Evolutionary conservation across 2,797 vertebrate species (phyloP), one percentile per base, ranked within the genome.

Genomic region (Delichon dasypus): DNA sequence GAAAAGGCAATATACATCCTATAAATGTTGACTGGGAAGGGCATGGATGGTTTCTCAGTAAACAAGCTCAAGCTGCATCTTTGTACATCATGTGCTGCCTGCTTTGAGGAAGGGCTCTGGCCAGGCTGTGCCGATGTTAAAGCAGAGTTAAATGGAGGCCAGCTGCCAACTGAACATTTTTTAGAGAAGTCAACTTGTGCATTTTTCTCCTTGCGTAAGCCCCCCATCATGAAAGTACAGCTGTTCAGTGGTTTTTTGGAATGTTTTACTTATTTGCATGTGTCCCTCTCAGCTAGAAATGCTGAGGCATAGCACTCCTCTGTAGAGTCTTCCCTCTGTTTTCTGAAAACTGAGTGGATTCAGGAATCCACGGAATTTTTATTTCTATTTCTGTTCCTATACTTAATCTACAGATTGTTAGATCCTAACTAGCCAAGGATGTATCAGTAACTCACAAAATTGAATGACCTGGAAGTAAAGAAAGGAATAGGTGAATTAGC

Each of bases 161-260:
- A 86, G 66, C n/a, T 85, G 85, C 85, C 94, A 95, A 76, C 1
- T 61, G 48, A 85, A 77, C 71, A 66, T 89, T 89, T 88, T 91
- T 89, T 64, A 86, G 38, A n/a, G 10, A 89, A 92, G 58, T 64
- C 73, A 92, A 47, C 29, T 66, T 40, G 36, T 65, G 36, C 64
- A 65, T 96, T 95, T 91, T 91, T 91, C 60, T 93, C 83, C 74
- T 88, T 90, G 89, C 2, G 1, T 88, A 93, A 94, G 60, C 23
- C 42, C 85, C 76, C 74, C 74, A 82, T 21, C 48, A 94, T 58
- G 86, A 57, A 87, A 91, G 74, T 76, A 94, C 94, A 96, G 94
- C 93, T 95, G 82, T 78, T 90, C 67, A 61, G 85, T 72, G 85
- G 45, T 82, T 96, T 94, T 87, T 77, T 85, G 95, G 89, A 89